Conservation (phyloP, 2,797 vertebrate species). For the Cichlasoma orientale region DNA sequence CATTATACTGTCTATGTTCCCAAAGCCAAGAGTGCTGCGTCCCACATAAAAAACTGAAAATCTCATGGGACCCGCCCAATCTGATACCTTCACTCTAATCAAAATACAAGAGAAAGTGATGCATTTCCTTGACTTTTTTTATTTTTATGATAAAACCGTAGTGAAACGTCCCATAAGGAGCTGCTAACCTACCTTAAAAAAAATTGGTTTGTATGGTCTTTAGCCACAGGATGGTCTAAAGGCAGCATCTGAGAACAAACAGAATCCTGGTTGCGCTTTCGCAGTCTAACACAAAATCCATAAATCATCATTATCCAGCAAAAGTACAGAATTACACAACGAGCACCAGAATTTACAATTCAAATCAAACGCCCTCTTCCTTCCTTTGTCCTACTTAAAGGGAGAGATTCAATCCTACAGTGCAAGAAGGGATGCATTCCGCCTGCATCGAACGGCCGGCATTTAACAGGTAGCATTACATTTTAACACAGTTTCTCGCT, state of each 20-base stretch:
- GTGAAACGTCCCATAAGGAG: not conserved
- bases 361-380: not conserved
- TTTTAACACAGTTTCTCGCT: constrained; percentile 56
- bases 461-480: constrained; percentile 70
- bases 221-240: constrained; percentile 20
- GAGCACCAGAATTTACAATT: not conserved
- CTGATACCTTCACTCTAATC: no score
- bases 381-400: constrained; percentile 14
- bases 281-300: not conserved
- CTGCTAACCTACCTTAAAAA: constrained; percentile 14
- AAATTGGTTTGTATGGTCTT: constrained; percentile 10
- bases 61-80: no score
- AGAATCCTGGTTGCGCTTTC: constrained; percentile 6
- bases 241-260: constrained; percentile 15
- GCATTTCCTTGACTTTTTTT: no score
- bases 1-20: no score
- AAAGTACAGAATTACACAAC: not conserved
- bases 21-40: no score
- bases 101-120: no score
- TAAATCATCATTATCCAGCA: not conserved
- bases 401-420: constrained; percentile 18
- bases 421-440: constrained; percentile 23
- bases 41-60: no score
- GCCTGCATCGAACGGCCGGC: constrained; percentile 37
- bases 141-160: not conserved